Base-by-base conservation (phyloP, 2,113 vertebrate species). In the Aleadryas rufinucha region DNA sequence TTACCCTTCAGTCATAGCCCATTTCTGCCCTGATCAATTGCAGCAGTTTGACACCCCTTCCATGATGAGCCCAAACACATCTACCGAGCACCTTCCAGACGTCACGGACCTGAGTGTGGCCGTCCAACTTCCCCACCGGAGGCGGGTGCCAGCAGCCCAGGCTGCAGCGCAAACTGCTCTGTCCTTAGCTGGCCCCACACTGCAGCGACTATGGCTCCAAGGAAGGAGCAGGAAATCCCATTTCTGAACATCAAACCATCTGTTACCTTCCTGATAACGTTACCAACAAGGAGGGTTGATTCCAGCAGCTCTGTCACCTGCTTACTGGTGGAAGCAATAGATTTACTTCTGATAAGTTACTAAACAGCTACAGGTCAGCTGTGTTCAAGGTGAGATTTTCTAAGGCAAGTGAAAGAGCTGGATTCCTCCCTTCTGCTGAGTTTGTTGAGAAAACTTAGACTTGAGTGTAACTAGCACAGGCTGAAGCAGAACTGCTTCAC, bases 51-150 rank as follows among this genome's bases (percentile, higher is more conserved):
- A 86, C 44, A 66, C 45, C 57, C 59, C 37, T 56, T 31, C 28
- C 47, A 17, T 11, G 33, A 54, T 3, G 35, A 84, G 52, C 59
- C 35, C 72, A 61, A 91, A 54, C 64, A 54, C 59, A 44, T 9
- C 30, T 35, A 3, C 6, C 13, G 0, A 74, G 69, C 45, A 13
- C 45, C 30, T 85, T 59, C 41, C 82, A 26, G 47, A 24, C 0
- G 0, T 5, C 59, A 42, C 2, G 0, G 39, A 81, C 35, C 15
- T 0, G 0, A 56, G 82, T 7, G 17, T 0, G 0, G 41, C 0
- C 0, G 11, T 9, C 1, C 0, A 9, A 52, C 31, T 8, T 41
- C 28, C 56, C 47, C 60, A 37, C 7, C 0, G 1, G 50, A 64
- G 33, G 41, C 1, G 6, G 0, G 3, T 9, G 61, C 53, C 1